A percentile compares a stretch with the other conserved stretches of the same genome.
Conservation (phyloP, 2,888 invertebrate genomes). For the Drosophila lutescens region DNA sequence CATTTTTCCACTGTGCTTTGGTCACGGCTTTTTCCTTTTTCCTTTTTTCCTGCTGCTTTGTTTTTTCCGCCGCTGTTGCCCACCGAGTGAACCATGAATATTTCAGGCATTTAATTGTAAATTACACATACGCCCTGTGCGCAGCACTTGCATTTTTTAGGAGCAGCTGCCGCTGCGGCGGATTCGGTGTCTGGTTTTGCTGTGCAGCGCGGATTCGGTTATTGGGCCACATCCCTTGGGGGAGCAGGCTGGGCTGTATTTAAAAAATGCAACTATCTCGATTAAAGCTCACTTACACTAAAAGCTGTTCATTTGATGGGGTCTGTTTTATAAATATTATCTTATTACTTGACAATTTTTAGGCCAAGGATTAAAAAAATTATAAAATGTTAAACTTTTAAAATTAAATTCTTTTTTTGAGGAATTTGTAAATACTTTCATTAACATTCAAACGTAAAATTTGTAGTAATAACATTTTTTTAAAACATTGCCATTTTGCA, state of each 20-base stretch:
- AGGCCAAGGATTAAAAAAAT: too few species aligned
- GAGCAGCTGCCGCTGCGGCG: conserved; percentile 16
- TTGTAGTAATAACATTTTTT: too few species aligned
- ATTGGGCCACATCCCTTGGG: conserved; percentile 62
- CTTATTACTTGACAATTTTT: not conserved
- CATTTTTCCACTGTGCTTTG: conserved; percentile 36
- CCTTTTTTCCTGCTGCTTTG: not conserved
- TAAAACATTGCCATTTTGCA: too few species aligned
- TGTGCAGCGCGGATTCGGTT: conserved; percentile 60
- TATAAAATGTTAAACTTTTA: too few species aligned
- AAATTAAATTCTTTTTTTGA: too few species aligned
- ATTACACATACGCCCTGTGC: conserved; percentile 75
- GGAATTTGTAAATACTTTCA: too few species aligned
- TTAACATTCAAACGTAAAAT: too few species aligned
- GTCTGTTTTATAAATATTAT: not conserved
- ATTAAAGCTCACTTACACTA: conserved; percentile 51
- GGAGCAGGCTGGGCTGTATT: conserved; percentile 27
- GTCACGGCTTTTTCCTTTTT: not conserved
- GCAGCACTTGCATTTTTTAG: conserved; percentile 67
- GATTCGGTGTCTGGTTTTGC: conserved; percentile 36
- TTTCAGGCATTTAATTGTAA: conserved; percentile 77
- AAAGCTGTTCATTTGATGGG: conserved; percentile 21
- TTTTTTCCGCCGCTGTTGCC: conserved; percentile 1
- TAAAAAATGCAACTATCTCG: conserved; percentile 55
- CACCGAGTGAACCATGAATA: conserved; percentile 58